Evolutionary conservation across 92 coral and sea anemone genomes (phyloP).

Genomic region (Porites lobata): DNA sequence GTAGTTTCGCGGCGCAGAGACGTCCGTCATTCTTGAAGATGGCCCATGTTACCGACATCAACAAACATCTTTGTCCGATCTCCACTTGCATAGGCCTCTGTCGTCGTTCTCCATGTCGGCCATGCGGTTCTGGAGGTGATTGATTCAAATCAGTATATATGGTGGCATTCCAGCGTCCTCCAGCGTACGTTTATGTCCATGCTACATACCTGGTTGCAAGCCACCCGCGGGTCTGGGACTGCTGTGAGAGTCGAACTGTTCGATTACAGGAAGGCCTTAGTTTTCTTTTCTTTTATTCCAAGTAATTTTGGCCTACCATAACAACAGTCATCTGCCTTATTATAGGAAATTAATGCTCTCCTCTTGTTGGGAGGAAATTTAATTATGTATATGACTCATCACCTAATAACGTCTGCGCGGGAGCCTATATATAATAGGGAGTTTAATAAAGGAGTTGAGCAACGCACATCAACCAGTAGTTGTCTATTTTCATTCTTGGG

Average conservation of each 20-base stretch:
- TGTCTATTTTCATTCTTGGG: too few relatives aligned
- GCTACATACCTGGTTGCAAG: not conserved
- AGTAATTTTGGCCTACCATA: too few relatives aligned
- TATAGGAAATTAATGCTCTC: not conserved
- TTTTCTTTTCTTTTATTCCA: not conserved
- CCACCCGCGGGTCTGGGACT: not conserved
- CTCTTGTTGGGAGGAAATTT: too few relatives aligned
- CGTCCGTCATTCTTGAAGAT: conserved; percentile 17
- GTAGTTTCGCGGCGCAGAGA: conserved; percentile 17
- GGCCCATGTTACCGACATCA: not conserved
- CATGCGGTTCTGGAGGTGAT: not conserved
- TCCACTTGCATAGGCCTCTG: not conserved
- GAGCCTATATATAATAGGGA: too few relatives aligned
- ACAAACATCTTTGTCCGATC: not conserved
- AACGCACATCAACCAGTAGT: too few relatives aligned
- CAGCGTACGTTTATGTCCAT: not conserved
- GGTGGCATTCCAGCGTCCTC: not conserved
- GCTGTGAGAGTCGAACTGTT: not conserved
- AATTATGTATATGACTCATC: too few relatives aligned
- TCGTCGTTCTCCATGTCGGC: not conserved
- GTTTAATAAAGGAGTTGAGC: too few relatives aligned
- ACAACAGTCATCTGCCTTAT: too few relatives aligned
- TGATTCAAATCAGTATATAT: not conserved
- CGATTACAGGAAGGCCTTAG: not conserved
- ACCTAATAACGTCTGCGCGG: too few relatives aligned